Percentiles rank a stretch among this genome's conserved stretches.
phyloP scores from a whole-genome alignment of 2,888 invertebrate species.

The Calameuta pallipes region DNA sequence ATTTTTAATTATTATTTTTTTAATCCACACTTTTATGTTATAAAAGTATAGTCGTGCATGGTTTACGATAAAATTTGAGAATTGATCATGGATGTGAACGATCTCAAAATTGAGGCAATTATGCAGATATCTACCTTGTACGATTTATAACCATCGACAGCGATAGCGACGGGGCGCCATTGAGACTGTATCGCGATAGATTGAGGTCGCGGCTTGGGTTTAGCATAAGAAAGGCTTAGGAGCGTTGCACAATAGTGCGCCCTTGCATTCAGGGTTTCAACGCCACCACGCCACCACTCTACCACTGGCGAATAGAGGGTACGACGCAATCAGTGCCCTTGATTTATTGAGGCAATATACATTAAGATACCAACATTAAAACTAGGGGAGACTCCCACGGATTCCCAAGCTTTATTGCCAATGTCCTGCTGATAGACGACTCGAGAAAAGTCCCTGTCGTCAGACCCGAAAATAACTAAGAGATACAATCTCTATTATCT shows the following conservation, averaged over 20 bases:
- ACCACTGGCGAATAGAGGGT: slow-evolving; percentile 31
- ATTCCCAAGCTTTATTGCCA: slow-evolving; percentile 51
- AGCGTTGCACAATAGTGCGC: slow-evolving; percentile 46
- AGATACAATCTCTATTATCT: not conserved
- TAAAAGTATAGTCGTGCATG: not conserved
- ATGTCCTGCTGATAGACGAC: slow-evolving; percentile 40
- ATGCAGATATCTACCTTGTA: slow-evolving; percentile 12
- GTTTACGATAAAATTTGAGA: not conserved
- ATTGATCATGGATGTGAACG: not conserved
- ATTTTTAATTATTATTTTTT: not conserved
- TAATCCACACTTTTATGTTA: not conserved
- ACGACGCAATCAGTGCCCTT: slow-evolving; percentile 64
- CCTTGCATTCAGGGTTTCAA: slow-evolving; percentile 20
- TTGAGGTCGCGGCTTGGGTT: slow-evolving; percentile 41
- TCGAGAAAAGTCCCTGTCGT: slow-evolving; percentile 34
- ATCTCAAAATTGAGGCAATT: slow-evolving; percentile 12
- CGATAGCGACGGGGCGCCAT: slow-evolving; percentile 25
- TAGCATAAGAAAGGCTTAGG: slow-evolving; percentile 61
- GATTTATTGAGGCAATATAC: slow-evolving; percentile 66
- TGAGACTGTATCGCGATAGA: slow-evolving; percentile 27
- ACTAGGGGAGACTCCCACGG: slow-evolving; percentile 62
- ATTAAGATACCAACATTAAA: slow-evolving; percentile 67
- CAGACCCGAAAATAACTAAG: slow-evolving; percentile 3
- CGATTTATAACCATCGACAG: slow-evolving; percentile 22
- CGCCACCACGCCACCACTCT: slow-evolving; percentile 18